Percentiles rank a stretch among this genome's conserved stretches.
These are phyloP conservation scores for Hypanus sabinus DNA, from an alignment of 2,113 vertebrate genomes.

Conservation along the genomic window DNA sequence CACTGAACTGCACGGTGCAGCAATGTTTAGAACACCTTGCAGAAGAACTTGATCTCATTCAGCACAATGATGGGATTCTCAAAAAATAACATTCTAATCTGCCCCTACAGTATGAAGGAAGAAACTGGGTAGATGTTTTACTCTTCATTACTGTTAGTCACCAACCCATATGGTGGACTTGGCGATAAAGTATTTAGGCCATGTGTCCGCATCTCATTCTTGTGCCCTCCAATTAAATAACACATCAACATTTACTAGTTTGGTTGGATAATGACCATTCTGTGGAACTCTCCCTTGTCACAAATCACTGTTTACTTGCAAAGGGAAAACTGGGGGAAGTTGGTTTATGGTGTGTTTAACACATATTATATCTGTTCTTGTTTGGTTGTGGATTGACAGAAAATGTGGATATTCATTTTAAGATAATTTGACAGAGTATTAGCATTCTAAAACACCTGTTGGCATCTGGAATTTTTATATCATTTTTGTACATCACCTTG, in stretches of 20 bases:
- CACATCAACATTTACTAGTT: neutral
- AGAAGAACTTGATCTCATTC: neutral
- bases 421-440: neutral
- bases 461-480: neutral
- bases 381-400: neutral
- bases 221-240: neutral
- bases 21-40: neutral
- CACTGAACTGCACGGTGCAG: neutral
- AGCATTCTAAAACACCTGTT: too few species aligned
- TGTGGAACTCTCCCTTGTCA: neutral
- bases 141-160: neutral
- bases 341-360: neutral
- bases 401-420: neutral
- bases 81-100: neutral
- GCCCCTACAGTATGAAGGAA: neutral
- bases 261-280: neutral
- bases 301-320: neutral
- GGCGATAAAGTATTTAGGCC: neutral
- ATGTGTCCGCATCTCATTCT: neutral
- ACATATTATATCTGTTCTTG: neutral
- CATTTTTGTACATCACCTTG: neutral
- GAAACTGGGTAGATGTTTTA: neutral
- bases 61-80: neutral
- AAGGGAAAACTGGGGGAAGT: neutral
- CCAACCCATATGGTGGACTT: neutral